These are phyloP conservation scores for Pygoscelis adeliae DNA, from an alignment of 2,113 vertebrate species.

Conservation along the genomic window DNA sequence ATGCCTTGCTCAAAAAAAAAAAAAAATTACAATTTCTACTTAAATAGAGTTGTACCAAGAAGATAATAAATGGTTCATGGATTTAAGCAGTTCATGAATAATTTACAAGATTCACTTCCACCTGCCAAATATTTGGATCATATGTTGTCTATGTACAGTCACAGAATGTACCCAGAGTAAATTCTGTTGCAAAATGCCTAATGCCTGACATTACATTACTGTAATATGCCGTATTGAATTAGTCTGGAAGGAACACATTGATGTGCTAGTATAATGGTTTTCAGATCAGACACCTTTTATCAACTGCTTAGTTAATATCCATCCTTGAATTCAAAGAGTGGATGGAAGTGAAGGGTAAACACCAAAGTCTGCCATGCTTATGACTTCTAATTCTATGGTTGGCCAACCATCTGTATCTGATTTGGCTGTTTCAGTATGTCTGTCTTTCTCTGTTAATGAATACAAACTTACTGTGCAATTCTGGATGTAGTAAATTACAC, in stretches of 20 bases:
- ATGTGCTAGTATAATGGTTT: neutral
- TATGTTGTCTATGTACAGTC: neutral
- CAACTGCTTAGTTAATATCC: neutral
- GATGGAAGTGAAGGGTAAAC: neutral
- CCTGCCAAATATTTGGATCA: conserved; percentile 19
- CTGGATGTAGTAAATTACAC: conserved; percentile 8
- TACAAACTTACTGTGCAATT: conserved; percentile 17
- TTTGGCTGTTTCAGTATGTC: neutral
- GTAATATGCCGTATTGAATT: neutral
- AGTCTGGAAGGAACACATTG: neutral
- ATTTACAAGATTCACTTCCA: conserved; percentile 4
- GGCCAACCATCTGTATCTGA: conserved; percentile 8
- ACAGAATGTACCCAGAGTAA: neutral
- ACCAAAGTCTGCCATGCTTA: neutral
- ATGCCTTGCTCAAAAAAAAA: neutral
- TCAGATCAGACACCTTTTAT: neutral
- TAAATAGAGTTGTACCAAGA: neutral
- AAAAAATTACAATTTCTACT: neutral
- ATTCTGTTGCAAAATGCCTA: neutral
- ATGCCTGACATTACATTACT: neutral
- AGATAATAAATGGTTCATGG: neutral
- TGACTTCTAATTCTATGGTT: neutral
- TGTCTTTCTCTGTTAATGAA: neutral
- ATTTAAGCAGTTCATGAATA: neutral
- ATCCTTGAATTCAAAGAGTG: neutral